Evolutionary conservation across 2,113 vertebrate species (phyloP), one percentile per base, ranked within the genome.

Genomic region (Pollachius pollachius): DNA sequence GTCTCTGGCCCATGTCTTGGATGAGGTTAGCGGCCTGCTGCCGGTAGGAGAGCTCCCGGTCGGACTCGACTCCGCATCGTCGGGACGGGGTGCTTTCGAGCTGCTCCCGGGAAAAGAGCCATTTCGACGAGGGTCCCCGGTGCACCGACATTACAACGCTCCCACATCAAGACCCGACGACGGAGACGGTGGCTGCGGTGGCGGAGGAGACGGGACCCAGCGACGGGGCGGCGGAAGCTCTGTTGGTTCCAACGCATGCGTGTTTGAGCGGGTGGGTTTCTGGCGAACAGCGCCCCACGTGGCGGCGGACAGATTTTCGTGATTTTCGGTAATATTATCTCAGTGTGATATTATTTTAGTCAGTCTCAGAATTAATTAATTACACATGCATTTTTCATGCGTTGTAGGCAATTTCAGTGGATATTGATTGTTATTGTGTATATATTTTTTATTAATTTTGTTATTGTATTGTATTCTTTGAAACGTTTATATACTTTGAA

Each of bases 11-110:
- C 91, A 99, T 98, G 0, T 98, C 97, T 80, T 99, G 97, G 84
- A 99, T 94, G 12, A 98, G 89, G 89, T 99, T 98, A 78, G 97
- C 97, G 77, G 97, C 96, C 84, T 98, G 97, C 85, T 99, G 97
- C 68, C 96, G 94, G 90, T 95, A 97, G 0, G 96, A 97, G 12
- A 99, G 94, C 88, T 99, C 97, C 85, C 94, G 92, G 88, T 99
- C 97, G 37, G 95, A 93, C 87, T 99, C 96, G 72, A 99, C 91
- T 25, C 96, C 96, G 88, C 93, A 93, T 89, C 96, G 95, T 69
- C 96, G 94, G 52, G 96, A 96, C 80, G 96, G 96, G 67, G 95
- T 97, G 75, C 89, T 95, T 71, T 98, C 96, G 76, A 99, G 92
- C 90, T 96, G 96, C 79, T 99, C 96, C 78, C 96, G 94, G 92